Conservation (phyloP, 2,888 invertebrate species). For the Torymus tubicola region DNA sequence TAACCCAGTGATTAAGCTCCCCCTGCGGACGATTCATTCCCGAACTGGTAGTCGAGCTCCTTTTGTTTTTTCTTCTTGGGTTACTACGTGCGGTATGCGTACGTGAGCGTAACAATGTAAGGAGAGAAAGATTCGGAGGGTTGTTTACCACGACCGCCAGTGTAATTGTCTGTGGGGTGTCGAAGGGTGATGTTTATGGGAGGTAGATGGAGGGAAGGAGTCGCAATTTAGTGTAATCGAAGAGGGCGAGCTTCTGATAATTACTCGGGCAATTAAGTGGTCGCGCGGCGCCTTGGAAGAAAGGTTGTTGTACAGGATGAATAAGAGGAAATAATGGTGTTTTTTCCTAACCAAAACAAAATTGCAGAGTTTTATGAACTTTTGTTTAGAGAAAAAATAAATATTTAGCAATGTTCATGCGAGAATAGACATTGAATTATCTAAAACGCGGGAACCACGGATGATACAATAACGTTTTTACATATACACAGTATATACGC, state of each 20-base stretch:
- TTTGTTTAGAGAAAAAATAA: too few species aligned
- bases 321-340: too few species aligned
- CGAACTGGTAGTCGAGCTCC: neutral
- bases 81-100: constrained; percentile 2
- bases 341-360: too few species aligned
- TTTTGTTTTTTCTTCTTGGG: neutral
- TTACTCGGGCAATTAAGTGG: neutral
- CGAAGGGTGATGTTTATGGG: constrained; percentile 44
- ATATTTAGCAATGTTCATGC: too few species aligned
- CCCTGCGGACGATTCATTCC: neutral
- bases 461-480: too few species aligned
- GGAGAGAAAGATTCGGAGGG: constrained; percentile 29
- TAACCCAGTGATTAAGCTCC: constrained; percentile 45
- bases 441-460: too few species aligned
- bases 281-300: neutral
- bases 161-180: constrained; percentile 62
- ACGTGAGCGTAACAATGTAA: constrained; percentile 1
- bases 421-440: too few species aligned
- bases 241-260: neutral
- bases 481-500: too few species aligned
- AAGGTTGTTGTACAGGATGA: too few species aligned
- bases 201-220: constrained; percentile 33
- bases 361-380: too few species aligned
- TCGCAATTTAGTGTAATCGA: constrained; percentile 27
- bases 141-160: constrained; percentile 60